phyloP scores from a whole-genome alignment of 2,888 invertebrate species.

The Actias luna region DNA sequence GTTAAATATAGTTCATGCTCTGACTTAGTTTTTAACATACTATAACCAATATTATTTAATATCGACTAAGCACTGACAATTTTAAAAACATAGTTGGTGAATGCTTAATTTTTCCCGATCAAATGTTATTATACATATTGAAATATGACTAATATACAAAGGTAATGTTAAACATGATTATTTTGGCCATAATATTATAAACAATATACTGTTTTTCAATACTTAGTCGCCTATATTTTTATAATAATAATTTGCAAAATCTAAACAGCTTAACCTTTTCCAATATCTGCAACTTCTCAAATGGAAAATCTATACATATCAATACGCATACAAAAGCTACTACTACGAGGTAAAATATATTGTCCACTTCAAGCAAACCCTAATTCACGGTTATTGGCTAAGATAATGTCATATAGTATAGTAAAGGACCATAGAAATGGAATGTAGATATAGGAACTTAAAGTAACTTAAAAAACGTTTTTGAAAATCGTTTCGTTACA shows the following conservation, averaged over 20 bases:
- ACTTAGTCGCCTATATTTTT: background rate
- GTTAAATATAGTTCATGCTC: too few relatives aligned
- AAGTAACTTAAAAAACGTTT: background rate
- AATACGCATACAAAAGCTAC: constrained; percentile 43
- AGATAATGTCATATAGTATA: background rate
- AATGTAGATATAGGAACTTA: constrained; percentile 6
- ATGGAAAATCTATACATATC: background rate
- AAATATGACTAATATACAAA: too few relatives aligned
- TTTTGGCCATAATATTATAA: background rate
- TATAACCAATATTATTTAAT: too few relatives aligned
- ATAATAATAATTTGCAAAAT: background rate
- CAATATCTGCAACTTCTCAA: background rate
- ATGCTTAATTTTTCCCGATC: too few relatives aligned
- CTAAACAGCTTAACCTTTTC: background rate
- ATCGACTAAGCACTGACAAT: too few relatives aligned
- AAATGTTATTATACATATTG: too few relatives aligned
- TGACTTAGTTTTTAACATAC: too few relatives aligned
- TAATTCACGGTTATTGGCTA: background rate
- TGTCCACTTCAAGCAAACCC: constrained; percentile 36
- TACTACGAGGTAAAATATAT: constrained; percentile 29
- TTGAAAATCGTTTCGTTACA: background rate
- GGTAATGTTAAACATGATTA: background rate
- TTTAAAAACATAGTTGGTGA: too few relatives aligned
- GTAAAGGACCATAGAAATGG: too few relatives aligned
- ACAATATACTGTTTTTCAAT: background rate